Evolutionary conservation across 2,113 vertebrate species (phyloP), one percentile per base, ranked within the genome.

Genomic region (Nyctibius bracteatus): DNA sequence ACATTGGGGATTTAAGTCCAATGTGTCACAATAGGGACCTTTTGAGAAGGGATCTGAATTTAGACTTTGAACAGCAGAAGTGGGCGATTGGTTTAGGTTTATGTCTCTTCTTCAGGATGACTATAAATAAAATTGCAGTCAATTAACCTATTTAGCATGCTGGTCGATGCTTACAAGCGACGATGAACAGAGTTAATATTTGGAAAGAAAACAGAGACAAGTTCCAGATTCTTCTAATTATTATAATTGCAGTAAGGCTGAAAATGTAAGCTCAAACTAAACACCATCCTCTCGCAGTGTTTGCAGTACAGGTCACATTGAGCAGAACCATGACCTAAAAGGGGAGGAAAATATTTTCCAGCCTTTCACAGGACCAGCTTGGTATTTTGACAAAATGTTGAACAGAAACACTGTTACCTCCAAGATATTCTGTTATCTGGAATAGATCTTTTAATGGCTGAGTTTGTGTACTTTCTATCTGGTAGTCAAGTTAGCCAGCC

Each of bases 381-480:
- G 81, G 46, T 91, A 92, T 94, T 92, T 93, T 93, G 62, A 85
- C 86, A 93, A 96, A 97, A 94, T 58, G 43, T 67, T 88, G 91
- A 65, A 81, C 88, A 47, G 81, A 94, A 95, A 86, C 93, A 75
- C 62, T 85, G 46, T 89, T 94, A 93, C 88, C 62, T 81, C 39
- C 78, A 91, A 93, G 71, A 90, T 72, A 86, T 91, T 96, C 44
- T 82, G 43, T 94, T 91, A 90, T 89, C 89, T 95, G 95, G 91
- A 94, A 72, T 12, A 90, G 85, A 94, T 87, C 81, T 97, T 95
- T 95, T 84, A 94, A 88, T 96, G 54, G 8, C 51, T 77, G 12
- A 10, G 41, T 96, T 51, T 94, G 25, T 88, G 90, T 93, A 81
- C 62, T 92, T 96, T 95, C 58, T 93, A 22, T 86, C 37, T 88